Conservation (phyloP, 2,888 invertebrate genomes). For the Eristalinus sepulchralis region DNA sequence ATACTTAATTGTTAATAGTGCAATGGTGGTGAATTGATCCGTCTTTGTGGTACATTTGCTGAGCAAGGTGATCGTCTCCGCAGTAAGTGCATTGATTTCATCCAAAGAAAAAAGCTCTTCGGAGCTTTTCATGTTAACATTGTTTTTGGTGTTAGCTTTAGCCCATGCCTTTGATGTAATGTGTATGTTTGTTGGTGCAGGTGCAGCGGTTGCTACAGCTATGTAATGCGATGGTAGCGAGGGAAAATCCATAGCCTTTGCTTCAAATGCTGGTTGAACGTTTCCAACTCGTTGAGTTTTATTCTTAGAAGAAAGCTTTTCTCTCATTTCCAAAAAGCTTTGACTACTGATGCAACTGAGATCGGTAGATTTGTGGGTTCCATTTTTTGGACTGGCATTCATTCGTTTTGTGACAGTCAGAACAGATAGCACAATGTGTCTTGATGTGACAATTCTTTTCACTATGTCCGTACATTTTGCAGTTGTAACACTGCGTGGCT, state of each 20-base stretch:
- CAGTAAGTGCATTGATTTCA: not conserved
- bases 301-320: conserved; percentile 14
- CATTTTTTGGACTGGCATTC: not conserved
- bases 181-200: not conserved
- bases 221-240: not conserved
- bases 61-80: not conserved
- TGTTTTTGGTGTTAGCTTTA: not conserved
- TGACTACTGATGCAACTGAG: not conserved
- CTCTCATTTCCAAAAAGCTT: conserved; percentile 10
- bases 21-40: not conserved
- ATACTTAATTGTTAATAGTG: not conserved
- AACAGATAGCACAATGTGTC: not conserved
- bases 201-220: not conserved
- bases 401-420: not conserved
- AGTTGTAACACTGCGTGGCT: not conserved
- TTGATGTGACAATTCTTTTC: not conserved
- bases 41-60: not conserved
- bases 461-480: not conserved
- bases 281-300: not conserved
- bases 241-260: not conserved
- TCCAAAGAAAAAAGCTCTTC: not conserved
- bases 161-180: not conserved
- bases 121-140: not conserved
- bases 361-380: conserved; percentile 10
- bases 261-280: not conserved